A percentile compares a stretch with the other conserved stretches of the same genome.
Conservation (phyloP, 1,140 invertebrate genomes). For the Aphidius gifuensis region DNA sequence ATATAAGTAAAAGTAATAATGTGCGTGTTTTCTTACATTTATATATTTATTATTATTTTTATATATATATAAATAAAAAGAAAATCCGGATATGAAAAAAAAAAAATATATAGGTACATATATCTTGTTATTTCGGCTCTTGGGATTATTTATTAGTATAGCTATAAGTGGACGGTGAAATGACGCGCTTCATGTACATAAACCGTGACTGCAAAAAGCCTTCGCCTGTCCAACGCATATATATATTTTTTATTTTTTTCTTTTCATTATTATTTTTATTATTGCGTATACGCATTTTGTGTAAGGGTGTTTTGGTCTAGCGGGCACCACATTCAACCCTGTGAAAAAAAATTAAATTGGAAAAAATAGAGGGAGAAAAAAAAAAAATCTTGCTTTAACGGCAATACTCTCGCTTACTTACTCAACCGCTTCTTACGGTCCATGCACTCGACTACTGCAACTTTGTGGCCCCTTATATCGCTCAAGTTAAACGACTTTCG, state of each 20-base stretch:
- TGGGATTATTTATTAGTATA: too few species aligned
- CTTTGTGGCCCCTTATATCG: slow-evolving; percentile 9
- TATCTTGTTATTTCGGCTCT: too few species aligned
- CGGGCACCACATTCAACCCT: slow-evolving; percentile 28
- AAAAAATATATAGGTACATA: too few species aligned
- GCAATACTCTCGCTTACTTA: slow-evolving; percentile 9
- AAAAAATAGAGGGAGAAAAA: too few species aligned
- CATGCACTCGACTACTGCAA: slow-evolving; percentile 2
- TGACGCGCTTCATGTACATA: too few species aligned
- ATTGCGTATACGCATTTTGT: too few species aligned
- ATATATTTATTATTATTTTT: too few species aligned
- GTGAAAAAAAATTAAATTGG: slow-evolving; percentile 13
- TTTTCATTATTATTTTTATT: too few species aligned
- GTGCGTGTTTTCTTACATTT: too few species aligned
- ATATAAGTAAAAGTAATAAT: too few species aligned
- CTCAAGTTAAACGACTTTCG: slow-evolving; percentile 17
- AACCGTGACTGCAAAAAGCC: slow-evolving; percentile 15
- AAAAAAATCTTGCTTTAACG: slow-evolving; percentile 15
- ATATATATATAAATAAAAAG: too few species aligned
- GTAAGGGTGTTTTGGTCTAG: slow-evolving; percentile 39
- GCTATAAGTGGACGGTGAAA: neutral
- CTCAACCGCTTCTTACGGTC: slow-evolving; percentile 17
- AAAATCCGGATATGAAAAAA: too few species aligned
- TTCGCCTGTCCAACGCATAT: neutral
- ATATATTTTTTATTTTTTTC: slow-evolving; percentile 22